Evolutionary conservation across 2,888 invertebrate genomes (phyloP), one percentile per base, ranked within the genome.

Genomic region (Melikaiella ostensackeni): DNA sequence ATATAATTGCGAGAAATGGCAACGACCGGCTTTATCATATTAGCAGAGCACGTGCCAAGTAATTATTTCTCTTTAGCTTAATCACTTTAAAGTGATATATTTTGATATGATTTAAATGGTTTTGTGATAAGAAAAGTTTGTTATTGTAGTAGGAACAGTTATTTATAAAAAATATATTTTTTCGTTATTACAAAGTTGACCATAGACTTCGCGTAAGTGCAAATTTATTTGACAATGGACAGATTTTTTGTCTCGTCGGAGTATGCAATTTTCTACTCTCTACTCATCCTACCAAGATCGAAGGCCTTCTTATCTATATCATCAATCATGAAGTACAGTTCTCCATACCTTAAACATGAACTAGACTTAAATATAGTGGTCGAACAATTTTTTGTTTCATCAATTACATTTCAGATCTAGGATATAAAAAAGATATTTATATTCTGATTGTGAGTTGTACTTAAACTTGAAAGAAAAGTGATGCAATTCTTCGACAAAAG

Each of bases 231-330:
- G 70, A 50, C 70, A 70, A 70, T 70, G 50, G 70, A 55, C 30
- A 30, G n/a, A 70, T 27, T 70, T 70, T 70, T 50, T 46, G 46
- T 50, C 46, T 50, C 50, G 50, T 33, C 50, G 70, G 46, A 50
- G 70, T n/a, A 70, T 70, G 70, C 55, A 70, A 70, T 70, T 70
- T 70, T 70, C 70, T 55, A 70, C 70, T 70, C 66, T 42, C 27
- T 50, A 50, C 70, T 46, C 50, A 50, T 30, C 50, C 46, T 70
- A 70, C 55, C 70, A 70, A 70, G 70, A 70, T 70, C 30, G n/a
- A 70, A 70, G 70, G 30, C 50, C 30, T 30, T 70, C 70, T 70
- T 70, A 70, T 70, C 70, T 50, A 3, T 50, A n/a, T 50, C 46
- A 50, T 70, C 46, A 70, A 70, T 70, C 70, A 30, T n/a, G 16